Base-by-base conservation (phyloP, 2,888 invertebrate species). In the Asteroscopus sphinx region DNA sequence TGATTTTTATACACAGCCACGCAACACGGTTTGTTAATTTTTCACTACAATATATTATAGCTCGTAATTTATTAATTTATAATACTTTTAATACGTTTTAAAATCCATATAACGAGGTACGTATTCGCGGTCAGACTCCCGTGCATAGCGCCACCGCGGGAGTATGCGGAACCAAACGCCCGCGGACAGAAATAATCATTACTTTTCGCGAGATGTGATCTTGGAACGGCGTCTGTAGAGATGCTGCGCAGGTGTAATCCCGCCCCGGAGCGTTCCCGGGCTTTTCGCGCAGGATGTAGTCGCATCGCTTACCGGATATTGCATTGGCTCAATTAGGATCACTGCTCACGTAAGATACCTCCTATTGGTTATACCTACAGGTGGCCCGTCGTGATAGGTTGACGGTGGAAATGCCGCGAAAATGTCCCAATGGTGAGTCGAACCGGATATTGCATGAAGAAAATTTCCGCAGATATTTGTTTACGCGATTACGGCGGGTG, bases 131-230 rank as follows among this genome's bases (percentile, higher is more conserved):
- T 83, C 81, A 75, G 52, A 82, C 81, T 85, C 85, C 86, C 85
- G 88, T 70, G 80, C 75, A 79, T 82, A 90, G 91, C 93, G 93
- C 93, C 82, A 77, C 86, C 63, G 76, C 90, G 94, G 91, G 89
- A 89, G 82, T 88, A 87, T 87, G 91, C 83, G 87, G 90, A 90
- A 93, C 92, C 90, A 91, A 73, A 69, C 82, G 84, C 77, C 86
- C 86, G 86, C 87, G 90, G 91, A 93, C 94, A 91, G 88, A 94
- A 94, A 94, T 94, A 94, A 94, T 94, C 94, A 93, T 94, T 94
- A 94, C 92, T 94, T 94, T 93, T 91, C 90, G 89, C 88, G 90
- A 93, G 94, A 94, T 93, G 93, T 91, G 93, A 93, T 92, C 93
- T 92, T 88, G 87, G 81, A 84, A 80, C 81, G 83, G 86, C 87